A percentile compares a stretch with the other conserved stretches of the same genome.
These are phyloP conservation scores for Amphipoea lucens DNA, from an alignment of 2,888 invertebrate species.

Conservation along the genomic window DNA sequence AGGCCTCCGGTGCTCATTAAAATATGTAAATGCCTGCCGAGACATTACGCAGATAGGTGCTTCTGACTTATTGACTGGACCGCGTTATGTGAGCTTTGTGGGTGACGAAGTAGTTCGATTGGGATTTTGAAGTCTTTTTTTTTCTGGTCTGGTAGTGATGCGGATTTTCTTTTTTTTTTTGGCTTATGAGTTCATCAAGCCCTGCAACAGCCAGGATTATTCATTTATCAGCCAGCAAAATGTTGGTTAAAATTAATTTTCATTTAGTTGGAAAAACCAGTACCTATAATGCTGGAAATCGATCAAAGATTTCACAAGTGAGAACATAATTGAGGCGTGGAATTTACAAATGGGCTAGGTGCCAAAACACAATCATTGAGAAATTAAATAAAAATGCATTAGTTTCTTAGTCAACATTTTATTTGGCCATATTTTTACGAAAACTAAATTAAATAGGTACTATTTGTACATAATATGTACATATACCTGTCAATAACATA, in stretches of 20 bases:
- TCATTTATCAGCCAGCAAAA: neutral
- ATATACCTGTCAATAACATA: too few relatives aligned
- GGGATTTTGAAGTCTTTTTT: neutral
- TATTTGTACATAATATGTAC: too few relatives aligned
- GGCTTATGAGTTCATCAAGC: neutral
- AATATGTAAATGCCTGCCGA: constrained; percentile 89
- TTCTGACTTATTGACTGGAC: constrained; percentile 85
- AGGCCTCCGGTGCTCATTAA: constrained; percentile 88
- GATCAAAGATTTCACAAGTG: neutral
- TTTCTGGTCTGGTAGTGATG: neutral
- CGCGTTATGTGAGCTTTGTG: constrained; percentile 70
- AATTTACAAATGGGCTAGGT: too few relatives aligned
- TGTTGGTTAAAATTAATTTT: neutral
- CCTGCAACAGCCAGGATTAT: neutral
- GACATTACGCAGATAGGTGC: constrained; percentile 90
- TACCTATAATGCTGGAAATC: neutral
- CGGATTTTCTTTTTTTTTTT: too few relatives aligned
- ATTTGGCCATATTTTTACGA: too few relatives aligned
- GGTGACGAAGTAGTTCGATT: constrained; percentile 4
- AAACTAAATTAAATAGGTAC: too few relatives aligned
- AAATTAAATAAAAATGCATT: too few relatives aligned
- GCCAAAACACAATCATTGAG: too few relatives aligned
- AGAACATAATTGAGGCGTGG: neutral
- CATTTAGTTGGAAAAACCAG: neutral
- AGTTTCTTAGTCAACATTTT: too few relatives aligned